Conservation (phyloP, 1,140 invertebrate species). For the Ceratina calcarata region DNA sequence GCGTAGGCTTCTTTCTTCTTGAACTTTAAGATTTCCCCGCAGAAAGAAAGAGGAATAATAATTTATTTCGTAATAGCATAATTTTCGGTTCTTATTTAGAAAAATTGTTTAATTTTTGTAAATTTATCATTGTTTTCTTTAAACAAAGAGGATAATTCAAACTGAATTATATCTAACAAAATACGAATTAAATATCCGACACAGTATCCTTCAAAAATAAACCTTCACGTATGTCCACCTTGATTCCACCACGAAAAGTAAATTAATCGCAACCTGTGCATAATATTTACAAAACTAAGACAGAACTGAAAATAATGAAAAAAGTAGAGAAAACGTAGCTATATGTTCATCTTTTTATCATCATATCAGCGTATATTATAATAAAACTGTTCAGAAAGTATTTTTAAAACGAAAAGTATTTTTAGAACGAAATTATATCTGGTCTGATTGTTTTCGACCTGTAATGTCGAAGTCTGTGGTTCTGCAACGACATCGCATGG, state of each 20-base stretch:
- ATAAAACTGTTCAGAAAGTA: conserved; percentile 33
- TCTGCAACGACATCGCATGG: conserved; percentile 81
- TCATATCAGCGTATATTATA: conserved; percentile 50
- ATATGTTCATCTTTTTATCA: conserved; percentile 44
- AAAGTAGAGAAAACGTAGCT: conserved; percentile 29
- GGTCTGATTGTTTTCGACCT: conserved; percentile 75
- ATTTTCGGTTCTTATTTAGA: too few species aligned
- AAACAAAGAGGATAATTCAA: neutral
- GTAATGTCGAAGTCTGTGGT: conserved; percentile 80
- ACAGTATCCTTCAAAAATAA: too few species aligned
- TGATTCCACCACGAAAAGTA: neutral
- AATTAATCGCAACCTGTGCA: neutral
- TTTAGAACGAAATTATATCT: conserved; percentile 45
- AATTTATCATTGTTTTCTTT: neutral
- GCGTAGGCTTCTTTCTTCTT: too few species aligned
- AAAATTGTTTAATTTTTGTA: neutral
- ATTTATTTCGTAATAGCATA: too few species aligned
- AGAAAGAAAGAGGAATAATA: too few species aligned
- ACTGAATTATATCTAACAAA: neutral
- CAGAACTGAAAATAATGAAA: neutral
- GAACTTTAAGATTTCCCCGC: neutral
- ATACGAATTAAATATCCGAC: too few species aligned
- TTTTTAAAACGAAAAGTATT: conserved; percentile 24
- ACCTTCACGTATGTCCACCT: neutral
- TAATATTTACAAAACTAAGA: neutral